Conservation (phyloP, 2,888 invertebrate genomes). For the Eustalomyia histrio region DNA sequence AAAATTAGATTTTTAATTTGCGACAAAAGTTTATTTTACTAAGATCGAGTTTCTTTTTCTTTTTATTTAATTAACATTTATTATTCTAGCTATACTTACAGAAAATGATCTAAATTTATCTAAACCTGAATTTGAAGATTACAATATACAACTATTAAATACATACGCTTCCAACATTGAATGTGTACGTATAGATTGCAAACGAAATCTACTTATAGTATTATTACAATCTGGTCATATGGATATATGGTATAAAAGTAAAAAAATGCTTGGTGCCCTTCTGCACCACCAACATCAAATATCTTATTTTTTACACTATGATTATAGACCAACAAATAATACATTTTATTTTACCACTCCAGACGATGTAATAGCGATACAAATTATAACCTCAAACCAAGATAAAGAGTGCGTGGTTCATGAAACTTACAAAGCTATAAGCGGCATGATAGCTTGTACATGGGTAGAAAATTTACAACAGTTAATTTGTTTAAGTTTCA, state of each 20-base stretch:
- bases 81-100: constrained; percentile 20
- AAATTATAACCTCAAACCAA: constrained; percentile 65
- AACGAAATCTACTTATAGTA: constrained; percentile 71
- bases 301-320: constrained; percentile 70
- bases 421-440: constrained; percentile 69
- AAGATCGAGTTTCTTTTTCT: no score
- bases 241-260: constrained; percentile 76
- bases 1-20: no score
- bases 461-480: constrained; percentile 72
- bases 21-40: no score
- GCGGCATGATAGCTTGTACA: constrained; percentile 75
- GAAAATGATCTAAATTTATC: not conserved
- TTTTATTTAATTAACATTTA: no score
- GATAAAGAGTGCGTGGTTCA: constrained; percentile 69
- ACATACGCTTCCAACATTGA: constrained; percentile 71
- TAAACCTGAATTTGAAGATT: constrained; percentile 29
- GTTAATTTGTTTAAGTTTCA: constrained; percentile 76
- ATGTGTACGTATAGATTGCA: constrained; percentile 69
- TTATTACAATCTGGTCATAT: constrained; percentile 74
- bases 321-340: constrained; percentile 68
- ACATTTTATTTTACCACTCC: constrained; percentile 74
- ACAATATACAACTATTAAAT: constrained; percentile 67
- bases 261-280: constrained; percentile 65
- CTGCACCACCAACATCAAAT: constrained; percentile 71
- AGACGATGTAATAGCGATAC: constrained; percentile 71